These are phyloP conservation scores for Pristis pectinata DNA, from an alignment of 2,797 vertebrate species.

Conservation along the genomic window DNA sequence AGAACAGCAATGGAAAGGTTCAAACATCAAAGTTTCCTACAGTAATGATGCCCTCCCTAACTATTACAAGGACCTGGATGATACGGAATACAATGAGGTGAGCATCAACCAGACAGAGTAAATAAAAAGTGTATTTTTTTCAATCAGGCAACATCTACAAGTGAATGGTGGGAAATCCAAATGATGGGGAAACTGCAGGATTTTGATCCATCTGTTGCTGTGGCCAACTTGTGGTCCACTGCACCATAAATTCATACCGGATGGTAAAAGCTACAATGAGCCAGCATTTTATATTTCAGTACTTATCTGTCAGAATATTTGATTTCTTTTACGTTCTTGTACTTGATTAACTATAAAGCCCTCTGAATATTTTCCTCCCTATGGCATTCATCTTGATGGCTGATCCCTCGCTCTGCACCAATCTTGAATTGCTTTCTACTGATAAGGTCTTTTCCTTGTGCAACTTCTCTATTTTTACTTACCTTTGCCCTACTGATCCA, in stretches of 20 bases:
- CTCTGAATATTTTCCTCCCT: too few species aligned
- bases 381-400: too few species aligned
- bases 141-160: neutral
- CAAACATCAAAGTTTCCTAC: conserved; percentile 8
- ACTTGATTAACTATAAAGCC: too few species aligned
- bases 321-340: too few species aligned
- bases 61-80: neutral
- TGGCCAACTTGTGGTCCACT: neutral
- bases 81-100: conserved; percentile 10
- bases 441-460: too few species aligned
- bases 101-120: neutral
- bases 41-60: conserved; percentile 4
- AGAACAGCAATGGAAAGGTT: conserved; percentile 22
- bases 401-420: too few species aligned
- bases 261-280: too few species aligned
- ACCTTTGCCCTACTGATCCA: too few species aligned
- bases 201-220: neutral
- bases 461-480: too few species aligned
- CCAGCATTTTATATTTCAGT: neutral
- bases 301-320: neutral
- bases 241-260: neutral
- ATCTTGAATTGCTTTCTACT: too few species aligned
- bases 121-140: neutral
- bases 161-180: neutral
- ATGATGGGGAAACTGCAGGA: neutral